Percentiles rank a stretch among this genome's conserved stretches.
Conservation (phyloP, 2,113 vertebrate species). For the Microcebus tavaratra region DNA sequence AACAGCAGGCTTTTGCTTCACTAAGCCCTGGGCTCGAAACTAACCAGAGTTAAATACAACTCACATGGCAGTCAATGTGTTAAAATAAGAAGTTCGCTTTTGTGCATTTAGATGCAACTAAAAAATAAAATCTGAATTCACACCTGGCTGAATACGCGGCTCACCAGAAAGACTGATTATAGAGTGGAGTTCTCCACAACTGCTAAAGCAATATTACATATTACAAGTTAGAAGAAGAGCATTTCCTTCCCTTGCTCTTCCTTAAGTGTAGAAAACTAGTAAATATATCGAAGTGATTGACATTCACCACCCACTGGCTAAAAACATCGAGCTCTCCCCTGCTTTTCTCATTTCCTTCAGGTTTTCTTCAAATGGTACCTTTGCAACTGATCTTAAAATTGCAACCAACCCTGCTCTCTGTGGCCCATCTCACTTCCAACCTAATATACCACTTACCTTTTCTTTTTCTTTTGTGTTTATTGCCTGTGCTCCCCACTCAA, state of each 20-base stretch:
- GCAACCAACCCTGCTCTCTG: not conserved
- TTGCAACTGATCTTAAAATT: not conserved
- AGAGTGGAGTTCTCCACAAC: not conserved
- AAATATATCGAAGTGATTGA: not conserved
- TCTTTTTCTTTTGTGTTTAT: not conserved
- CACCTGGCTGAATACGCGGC: rapidly evolving
- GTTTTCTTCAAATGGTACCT: not conserved
- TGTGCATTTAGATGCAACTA: not conserved
- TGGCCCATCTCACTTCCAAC: not conserved
- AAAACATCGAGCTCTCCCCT: not conserved
- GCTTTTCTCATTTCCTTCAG: not conserved
- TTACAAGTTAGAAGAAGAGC: not conserved
- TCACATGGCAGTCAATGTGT: too few species aligned
- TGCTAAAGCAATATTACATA: not conserved
- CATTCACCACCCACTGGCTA: not conserved
- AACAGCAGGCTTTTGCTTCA: too few species aligned
- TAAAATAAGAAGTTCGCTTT: not conserved
- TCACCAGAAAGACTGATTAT: not conserved
- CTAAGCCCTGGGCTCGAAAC: too few species aligned
- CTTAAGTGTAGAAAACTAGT: not conserved
- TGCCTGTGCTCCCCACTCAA: not conserved
- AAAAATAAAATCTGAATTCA: conserved; percentile 7
- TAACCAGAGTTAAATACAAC: too few species aligned
- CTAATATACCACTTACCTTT: not conserved
- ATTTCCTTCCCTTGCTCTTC: not conserved